A percentile compares a stretch with the other conserved stretches of the same genome.
Conservation (phyloP, 1,140 invertebrate genomes). For the Eulimnadia texana region DNA sequence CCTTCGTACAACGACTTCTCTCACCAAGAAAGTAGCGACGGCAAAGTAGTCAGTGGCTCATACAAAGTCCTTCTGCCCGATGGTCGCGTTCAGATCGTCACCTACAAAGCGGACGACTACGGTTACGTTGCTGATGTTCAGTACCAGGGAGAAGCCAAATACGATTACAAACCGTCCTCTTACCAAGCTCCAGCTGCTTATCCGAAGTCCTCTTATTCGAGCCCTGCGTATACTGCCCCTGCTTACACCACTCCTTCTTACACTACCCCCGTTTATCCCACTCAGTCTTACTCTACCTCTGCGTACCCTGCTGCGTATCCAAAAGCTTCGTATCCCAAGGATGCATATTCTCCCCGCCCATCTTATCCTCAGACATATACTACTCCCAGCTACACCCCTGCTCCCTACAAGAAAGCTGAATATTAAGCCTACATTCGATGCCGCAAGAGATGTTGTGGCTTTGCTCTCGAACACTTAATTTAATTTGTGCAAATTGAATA, state of each 20-base stretch:
- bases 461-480: no score
- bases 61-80: slow-evolving; percentile 17
- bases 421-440: no score
- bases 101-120: slow-evolving; percentile 12
- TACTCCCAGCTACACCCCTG: no score
- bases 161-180: slow-evolving; percentile 5
- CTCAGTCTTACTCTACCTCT: neutral
- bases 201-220: neutral
- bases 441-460: no score
- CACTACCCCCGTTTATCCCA: neutral
- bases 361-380: no score
- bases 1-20: slow-evolving; percentile 22
- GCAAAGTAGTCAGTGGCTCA: slow-evolving; percentile 15
- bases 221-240: neutral
- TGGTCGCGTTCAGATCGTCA: slow-evolving; percentile 17
- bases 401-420: no score
- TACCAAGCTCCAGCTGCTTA: neutral
- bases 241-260: neutral
- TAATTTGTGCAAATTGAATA: no score
- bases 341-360: no score
- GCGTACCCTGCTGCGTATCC: neutral
- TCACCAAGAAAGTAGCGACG: slow-evolving; percentile 22
- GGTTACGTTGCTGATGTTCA: slow-evolving; percentile 12
- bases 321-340: no score
- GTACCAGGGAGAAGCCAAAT: slow-evolving; percentile 6